Percentiles rank a stretch among this genome's conserved stretches.
phyloP scores from a whole-genome alignment of 2,888 invertebrate genomes.

The Acanthosepion lycidas region DNA sequence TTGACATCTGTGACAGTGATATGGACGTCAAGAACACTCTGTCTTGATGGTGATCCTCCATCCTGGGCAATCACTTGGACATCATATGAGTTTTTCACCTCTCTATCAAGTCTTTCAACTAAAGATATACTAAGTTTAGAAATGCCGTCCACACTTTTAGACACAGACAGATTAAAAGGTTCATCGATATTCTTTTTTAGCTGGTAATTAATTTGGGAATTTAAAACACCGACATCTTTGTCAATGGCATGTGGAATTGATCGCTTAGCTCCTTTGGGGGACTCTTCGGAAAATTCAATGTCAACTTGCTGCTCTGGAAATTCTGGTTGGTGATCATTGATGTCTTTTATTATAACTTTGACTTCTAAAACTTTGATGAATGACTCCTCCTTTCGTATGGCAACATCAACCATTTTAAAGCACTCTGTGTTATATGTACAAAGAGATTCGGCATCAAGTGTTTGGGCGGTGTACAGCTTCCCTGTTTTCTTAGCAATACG shows the following conservation, averaged over 20 bases:
- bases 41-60: conserved; percentile 15
- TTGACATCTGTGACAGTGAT: neutral
- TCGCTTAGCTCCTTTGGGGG: neutral
- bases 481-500: neutral
- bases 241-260: neutral
- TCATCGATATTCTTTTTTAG: neutral
- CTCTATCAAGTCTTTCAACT: neutral
- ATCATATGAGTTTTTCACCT: neutral
- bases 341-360: conserved; percentile 18
- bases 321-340: neutral
- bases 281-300: neutral
- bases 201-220: neutral
- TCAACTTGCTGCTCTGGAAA: conserved; percentile 33
- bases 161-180: neutral
- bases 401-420: neutral
- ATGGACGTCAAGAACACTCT: neutral
- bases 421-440: neutral
- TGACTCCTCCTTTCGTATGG: neutral
- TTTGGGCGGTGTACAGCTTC: neutral
- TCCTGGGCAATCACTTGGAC: neutral
- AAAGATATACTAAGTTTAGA: neutral
- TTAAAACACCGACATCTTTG: neutral
- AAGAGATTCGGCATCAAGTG: neutral
- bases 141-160: neutral
- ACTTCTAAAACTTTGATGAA: neutral